Conservation (phyloP, 2,888 invertebrate genomes). For the Pocota personata region DNA sequence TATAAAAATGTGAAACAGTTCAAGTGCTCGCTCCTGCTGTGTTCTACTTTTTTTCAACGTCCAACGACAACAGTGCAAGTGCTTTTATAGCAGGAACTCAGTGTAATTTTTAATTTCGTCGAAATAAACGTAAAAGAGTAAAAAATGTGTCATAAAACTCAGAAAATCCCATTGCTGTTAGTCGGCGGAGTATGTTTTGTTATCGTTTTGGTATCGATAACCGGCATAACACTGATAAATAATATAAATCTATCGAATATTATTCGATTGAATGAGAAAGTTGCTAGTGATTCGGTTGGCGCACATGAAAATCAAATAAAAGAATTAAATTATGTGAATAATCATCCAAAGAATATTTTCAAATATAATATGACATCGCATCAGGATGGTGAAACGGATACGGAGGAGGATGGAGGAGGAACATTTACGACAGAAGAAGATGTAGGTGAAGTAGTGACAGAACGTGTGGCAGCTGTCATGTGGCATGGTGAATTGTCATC, state of each 20-base stretch:
- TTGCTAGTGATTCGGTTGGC: conserved; percentile 81
- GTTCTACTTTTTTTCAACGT: conserved; percentile 36
- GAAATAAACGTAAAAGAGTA: conserved; percentile 7
- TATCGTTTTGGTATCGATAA: conserved; percentile 84
- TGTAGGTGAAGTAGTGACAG: conserved; percentile 38
- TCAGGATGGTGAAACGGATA: conserved; percentile 24
- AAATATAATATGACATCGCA: conserved; percentile 74
- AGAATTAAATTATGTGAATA: conserved; percentile 79
- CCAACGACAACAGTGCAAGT: conserved; percentile 38
- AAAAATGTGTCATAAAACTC: conserved; percentile 81
- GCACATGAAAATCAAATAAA: conserved; percentile 78
- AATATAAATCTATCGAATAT: conserved; percentile 82
- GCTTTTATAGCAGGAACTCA: conserved; percentile 32
- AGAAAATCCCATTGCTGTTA: conserved; percentile 80
- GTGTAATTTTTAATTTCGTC: conserved; percentile 48
- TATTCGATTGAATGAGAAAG: conserved; percentile 81
- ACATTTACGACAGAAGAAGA: conserved; percentile 9
- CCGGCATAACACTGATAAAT: conserved; percentile 83
- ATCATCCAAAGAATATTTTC: conserved; percentile 81
- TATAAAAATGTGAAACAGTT: conserved; percentile 56
- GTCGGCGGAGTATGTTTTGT: conserved; percentile 83
- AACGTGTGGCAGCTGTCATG: conserved; percentile 58
- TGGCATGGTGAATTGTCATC: conserved; percentile 37
- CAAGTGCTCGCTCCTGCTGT: conserved; percentile 68
- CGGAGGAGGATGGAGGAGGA: conserved; percentile 74